These are phyloP conservation scores for Eupristina koningsbergeri DNA, from an alignment of 1,140 invertebrate genomes.

Conservation along the genomic window DNA sequence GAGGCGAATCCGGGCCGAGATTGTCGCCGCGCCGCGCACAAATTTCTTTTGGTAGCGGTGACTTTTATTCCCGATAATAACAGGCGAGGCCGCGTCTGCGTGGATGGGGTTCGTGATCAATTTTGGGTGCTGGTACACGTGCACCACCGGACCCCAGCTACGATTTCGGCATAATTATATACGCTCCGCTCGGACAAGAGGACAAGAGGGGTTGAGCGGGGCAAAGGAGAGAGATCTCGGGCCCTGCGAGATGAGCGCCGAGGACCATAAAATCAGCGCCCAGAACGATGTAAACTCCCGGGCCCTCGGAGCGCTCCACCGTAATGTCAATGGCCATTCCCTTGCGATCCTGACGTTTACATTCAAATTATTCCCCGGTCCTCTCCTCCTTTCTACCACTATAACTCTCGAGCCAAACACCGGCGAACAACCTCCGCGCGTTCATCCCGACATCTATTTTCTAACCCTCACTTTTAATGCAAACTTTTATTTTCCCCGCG, in stretches of 20 bases:
- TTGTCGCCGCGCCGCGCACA: constrained; percentile 64
- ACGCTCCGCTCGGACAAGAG: constrained; percentile 13
- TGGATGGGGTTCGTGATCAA: constrained; percentile 69
- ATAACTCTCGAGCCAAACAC: background rate
- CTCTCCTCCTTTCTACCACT: background rate
- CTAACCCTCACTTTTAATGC: background rate
- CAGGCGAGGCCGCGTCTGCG: constrained; percentile 61
- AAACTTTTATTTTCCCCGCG: background rate
- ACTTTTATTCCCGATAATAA: constrained; percentile 75
- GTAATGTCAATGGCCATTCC: constrained; percentile 35
- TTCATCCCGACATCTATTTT: background rate
- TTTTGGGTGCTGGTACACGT: constrained; percentile 63
- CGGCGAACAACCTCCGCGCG: background rate
- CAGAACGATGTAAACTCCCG: background rate
- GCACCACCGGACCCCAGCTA: constrained; percentile 59
- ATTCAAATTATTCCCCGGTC: constrained; percentile 31
- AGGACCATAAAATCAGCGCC: constrained; percentile 24
- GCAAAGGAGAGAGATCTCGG: too few species aligned
- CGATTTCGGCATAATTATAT: constrained; percentile 72
- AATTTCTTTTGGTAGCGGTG: constrained; percentile 71
- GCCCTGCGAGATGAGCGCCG: too few species aligned
- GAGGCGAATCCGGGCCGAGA: constrained; percentile 57
- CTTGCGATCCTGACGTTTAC: background rate
- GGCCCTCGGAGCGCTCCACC: background rate
- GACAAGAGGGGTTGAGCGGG: background rate